phyloP scores from a whole-genome alignment of 2,888 invertebrate genomes.

The Trachelus troglodyta region DNA sequence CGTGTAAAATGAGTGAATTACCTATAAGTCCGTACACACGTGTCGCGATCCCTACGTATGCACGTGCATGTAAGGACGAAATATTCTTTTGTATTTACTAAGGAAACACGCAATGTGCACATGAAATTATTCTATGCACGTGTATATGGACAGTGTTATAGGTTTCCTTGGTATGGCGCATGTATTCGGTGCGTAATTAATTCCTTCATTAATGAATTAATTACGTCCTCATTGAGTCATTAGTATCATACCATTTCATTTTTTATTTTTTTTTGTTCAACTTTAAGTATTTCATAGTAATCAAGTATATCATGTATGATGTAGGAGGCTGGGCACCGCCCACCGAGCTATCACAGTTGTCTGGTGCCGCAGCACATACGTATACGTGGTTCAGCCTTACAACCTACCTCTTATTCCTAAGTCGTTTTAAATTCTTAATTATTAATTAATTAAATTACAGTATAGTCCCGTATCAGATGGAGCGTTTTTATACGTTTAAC shows the following conservation, averaged over 20 bases:
- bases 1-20: slow-evolving; percentile 15
- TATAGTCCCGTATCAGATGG: slow-evolving; percentile 42
- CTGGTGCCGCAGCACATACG: slow-evolving; percentile 68
- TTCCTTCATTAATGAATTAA: not conserved
- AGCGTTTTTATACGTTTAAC: not conserved
- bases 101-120: slow-evolving; percentile 26
- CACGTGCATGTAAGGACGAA: slow-evolving; percentile 8
- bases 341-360: slow-evolving; percentile 67
- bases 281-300: slow-evolving; percentile 45
- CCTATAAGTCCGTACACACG: slow-evolving; percentile 14
- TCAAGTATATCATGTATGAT: slow-evolving; percentile 64
- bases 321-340: slow-evolving; percentile 68
- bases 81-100: not conserved
- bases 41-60: slow-evolving; percentile 5
- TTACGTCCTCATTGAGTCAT: not conserved
- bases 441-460: slow-evolving; percentile 40
- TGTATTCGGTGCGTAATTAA: not conserved
- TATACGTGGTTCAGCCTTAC: slow-evolving; percentile 67
- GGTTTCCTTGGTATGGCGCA: slow-evolving; percentile 12
- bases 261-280: slow-evolving; percentile 19
- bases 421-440: slow-evolving; percentile 27
- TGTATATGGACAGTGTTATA: slow-evolving; percentile 41
- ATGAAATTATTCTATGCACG: slow-evolving; percentile 31
- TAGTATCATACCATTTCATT: slow-evolving; percentile 13
- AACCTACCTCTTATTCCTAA: slow-evolving; percentile 60